Conservation (phyloP, 2,888 invertebrate genomes). For the Girardia tigrina region DNA sequence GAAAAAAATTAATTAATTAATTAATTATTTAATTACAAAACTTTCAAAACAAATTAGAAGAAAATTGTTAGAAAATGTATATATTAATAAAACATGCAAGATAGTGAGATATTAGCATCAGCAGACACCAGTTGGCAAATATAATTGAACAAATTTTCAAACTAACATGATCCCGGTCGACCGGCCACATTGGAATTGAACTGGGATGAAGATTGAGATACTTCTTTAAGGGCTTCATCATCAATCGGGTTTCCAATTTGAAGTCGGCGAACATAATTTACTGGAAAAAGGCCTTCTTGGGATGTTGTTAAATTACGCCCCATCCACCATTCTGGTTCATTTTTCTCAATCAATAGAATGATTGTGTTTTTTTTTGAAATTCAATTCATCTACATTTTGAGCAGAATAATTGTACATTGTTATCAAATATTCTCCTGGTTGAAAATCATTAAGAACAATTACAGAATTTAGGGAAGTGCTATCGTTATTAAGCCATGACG, state of each 20-base stretch:
- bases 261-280: slow-evolving; percentile 70
- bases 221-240: neutral
- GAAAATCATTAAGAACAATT: neutral
- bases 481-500: neutral
- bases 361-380: slow-evolving; percentile 47
- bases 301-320: slow-evolving; percentile 73
- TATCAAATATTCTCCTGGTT: slow-evolving; percentile 37
- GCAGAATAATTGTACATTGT: slow-evolving; percentile 47
- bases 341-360: slow-evolving; percentile 60
- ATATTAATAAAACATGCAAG: neutral
- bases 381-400: slow-evolving; percentile 47
- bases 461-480: neutral
- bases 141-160: neutral
- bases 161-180: slow-evolving; percentile 7
- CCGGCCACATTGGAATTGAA: slow-evolving; percentile 3
- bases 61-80: no score
- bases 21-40: no score
- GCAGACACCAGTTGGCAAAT: neutral
- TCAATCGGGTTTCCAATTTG: slow-evolving; percentile 38
- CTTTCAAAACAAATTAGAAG: no score
- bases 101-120: neutral
- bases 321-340: slow-evolving; percentile 94
- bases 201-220: neutral
- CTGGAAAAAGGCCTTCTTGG: slow-evolving; percentile 76
- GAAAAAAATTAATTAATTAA: no score